Conservation (phyloP, 2,797 vertebrate species). For the Pangasius larnaudii region DNA sequence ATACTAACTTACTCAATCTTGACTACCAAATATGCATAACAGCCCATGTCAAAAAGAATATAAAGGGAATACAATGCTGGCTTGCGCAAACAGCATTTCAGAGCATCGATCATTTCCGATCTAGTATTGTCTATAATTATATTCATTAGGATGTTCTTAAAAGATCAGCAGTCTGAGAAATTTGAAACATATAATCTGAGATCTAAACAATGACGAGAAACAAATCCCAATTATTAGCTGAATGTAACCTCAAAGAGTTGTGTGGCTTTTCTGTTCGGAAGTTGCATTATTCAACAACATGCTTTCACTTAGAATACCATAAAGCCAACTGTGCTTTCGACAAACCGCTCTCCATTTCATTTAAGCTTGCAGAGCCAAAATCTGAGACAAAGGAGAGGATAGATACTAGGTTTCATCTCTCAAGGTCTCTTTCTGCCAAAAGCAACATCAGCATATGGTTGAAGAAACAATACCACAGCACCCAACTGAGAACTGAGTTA, state of each 20-base stretch:
- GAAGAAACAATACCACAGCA: constrained; percentile 29
- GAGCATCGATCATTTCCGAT: background rate
- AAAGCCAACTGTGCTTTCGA: constrained; percentile 9
- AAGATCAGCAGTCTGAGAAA: constrained; percentile 22
- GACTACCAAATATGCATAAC: background rate
- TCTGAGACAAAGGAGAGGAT: constrained; percentile 36
- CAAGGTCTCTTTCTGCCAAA: constrained; percentile 33
- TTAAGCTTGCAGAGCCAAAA: constrained; percentile 5
- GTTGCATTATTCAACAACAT: background rate
- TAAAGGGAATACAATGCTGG: background rate
- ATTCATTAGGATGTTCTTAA: background rate
- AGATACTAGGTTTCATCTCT: constrained; percentile 25
- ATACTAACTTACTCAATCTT: background rate
- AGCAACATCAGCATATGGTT: constrained; percentile 24
- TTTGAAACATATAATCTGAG: constrained; percentile 3
- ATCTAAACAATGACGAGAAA: constrained; percentile 4
- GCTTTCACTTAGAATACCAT: constrained; percentile 12
- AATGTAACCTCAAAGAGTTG: background rate
- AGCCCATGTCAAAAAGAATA: background rate
- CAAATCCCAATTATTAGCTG: background rate
- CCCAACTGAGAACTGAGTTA: constrained; percentile 26
- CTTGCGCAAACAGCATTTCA: background rate
- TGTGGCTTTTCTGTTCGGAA: constrained; percentile 4
- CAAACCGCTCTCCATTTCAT: constrained; percentile 4
- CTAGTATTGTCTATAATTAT: constrained; percentile 8